phyloP scores from a whole-genome alignment of 2,888 invertebrate genomes.

The Desoria tigrina region DNA sequence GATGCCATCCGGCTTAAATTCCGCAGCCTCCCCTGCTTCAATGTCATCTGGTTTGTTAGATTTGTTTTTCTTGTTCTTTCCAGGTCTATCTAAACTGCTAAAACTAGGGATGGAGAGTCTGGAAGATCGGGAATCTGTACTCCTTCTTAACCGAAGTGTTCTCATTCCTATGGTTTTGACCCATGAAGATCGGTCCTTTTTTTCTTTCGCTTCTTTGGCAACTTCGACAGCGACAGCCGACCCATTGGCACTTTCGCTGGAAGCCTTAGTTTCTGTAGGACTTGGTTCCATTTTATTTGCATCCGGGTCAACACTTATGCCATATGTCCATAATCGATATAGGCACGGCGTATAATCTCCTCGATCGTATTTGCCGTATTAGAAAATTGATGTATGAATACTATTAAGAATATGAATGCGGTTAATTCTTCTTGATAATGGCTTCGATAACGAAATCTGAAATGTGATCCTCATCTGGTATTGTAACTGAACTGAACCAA shows the following conservation, averaged over 20 bases:
- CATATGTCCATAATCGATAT: no score
- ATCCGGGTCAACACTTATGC: no score
- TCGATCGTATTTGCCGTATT: no score
- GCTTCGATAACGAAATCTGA: no score
- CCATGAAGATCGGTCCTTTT: conserved; percentile 48
- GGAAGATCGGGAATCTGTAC: conserved; percentile 35
- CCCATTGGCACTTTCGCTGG: neutral
- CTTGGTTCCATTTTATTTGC: no score
- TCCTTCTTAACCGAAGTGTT: conserved; percentile 46
- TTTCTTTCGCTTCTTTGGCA: conserved; percentile 51
- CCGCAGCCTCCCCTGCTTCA: neutral
- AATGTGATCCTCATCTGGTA: no score
- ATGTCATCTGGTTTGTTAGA: conserved; percentile 3
- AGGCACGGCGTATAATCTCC: no score
- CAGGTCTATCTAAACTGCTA: conserved; percentile 32
- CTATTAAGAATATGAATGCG: no score
- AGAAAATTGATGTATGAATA: no score
- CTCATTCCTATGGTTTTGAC: conserved; percentile 52
- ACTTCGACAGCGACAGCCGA: conserved; percentile 29
- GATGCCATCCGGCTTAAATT: neutral
- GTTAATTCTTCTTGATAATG: no score
- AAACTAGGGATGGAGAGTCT: conserved; percentile 39
- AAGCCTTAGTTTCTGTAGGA: no score
- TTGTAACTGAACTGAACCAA: no score
- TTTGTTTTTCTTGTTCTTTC: conserved; percentile 12